A percentile compares a stretch with the other conserved stretches of the same genome.
These are phyloP conservation scores for Agrochola macilenta DNA, from an alignment of 2,888 invertebrate species.

Conservation along the genomic window DNA sequence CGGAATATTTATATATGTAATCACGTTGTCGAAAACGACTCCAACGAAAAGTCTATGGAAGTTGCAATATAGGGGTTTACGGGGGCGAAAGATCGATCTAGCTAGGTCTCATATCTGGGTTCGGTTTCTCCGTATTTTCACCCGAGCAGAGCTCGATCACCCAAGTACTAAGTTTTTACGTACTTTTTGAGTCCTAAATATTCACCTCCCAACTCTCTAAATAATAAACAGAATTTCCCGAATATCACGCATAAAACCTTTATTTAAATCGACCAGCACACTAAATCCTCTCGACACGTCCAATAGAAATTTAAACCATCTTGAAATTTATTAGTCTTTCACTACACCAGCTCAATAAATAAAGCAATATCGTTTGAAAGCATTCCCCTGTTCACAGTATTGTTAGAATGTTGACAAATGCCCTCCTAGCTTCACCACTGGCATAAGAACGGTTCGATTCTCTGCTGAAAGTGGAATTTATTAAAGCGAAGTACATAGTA, in stretches of 20 bases:
- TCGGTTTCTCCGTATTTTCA: too few relatives aligned
- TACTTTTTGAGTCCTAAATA: background rate
- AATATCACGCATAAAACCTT: slow-evolving; percentile 11
- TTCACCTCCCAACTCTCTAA: background rate
- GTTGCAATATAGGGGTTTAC: too few relatives aligned
- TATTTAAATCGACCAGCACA: slow-evolving; percentile 5
- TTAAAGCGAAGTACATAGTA: slow-evolving; percentile 54
- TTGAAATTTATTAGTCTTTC: slow-evolving; percentile 61
- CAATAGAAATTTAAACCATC: slow-evolving; percentile 53
- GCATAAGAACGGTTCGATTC: slow-evolving; percentile 64
- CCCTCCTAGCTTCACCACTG: slow-evolving; percentile 53
- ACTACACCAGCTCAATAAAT: slow-evolving; percentile 59
- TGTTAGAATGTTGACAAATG: slow-evolving; percentile 69
- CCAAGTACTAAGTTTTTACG: too few relatives aligned
- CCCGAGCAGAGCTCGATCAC: too few relatives aligned
- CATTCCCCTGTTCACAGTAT: slow-evolving; percentile 65
- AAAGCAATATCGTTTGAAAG: slow-evolving; percentile 69
- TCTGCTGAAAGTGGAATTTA: slow-evolving; percentile 59
- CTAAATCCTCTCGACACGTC: slow-evolving; percentile 28
- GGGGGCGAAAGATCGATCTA: too few relatives aligned
- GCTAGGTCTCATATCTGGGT: too few relatives aligned
- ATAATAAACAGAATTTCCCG: background rate
- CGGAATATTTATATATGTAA: too few relatives aligned
- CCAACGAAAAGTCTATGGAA: too few relatives aligned
- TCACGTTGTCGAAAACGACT: too few relatives aligned